Base-by-base conservation (phyloP, 2,113 vertebrate genomes). In the Antennarius striatus region DNA sequence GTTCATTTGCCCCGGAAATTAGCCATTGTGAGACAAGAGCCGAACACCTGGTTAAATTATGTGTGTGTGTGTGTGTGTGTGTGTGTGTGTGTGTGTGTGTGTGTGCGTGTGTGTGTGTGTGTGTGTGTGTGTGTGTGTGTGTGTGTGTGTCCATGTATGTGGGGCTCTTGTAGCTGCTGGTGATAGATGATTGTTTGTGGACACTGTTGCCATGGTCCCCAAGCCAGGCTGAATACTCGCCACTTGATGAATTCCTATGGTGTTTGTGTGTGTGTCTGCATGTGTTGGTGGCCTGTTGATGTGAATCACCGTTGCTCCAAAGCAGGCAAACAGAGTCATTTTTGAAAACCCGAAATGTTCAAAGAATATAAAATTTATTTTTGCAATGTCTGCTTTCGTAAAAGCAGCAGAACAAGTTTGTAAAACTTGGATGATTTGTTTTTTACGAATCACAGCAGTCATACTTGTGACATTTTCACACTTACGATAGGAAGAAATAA, bases 101-200 rank as follows among this genome's bases (percentile, higher is more conserved):
- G 16, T 71, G 55, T 48, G 2, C 32, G 7, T 36, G 16, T 67
- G 49, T 60, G 59, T 28, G 42, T 70, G 49, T 22, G 1, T 53
- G 55, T 60, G 53, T 66, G 59, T 70, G 49, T 22, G 1, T 53
- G 55, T 60, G 53, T 66, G 59, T 39, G 5, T 54, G 50, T 77
- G 39, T 71, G 16, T 71, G 55, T 71, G 16, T 71, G 55, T 48
- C 32, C 32, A 3, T 36, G 16, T 67, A 53, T 60, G 59, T 28
- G 42, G 39, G 56, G 17, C 42, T 53, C 46, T 56, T 61, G 64
- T 62, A 57, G 61, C 67, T 53, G 36, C 40, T 73, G 53, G 36
- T 86, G 89, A 90, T 84, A 84, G 78, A 88, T 87, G 79, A 88
- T 84, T 83, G 76, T 83, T 85, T 73, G 63, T 46, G 66, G 79